Conservation (phyloP, 2,797 vertebrate genomes). For the Tragopan temminckii region DNA sequence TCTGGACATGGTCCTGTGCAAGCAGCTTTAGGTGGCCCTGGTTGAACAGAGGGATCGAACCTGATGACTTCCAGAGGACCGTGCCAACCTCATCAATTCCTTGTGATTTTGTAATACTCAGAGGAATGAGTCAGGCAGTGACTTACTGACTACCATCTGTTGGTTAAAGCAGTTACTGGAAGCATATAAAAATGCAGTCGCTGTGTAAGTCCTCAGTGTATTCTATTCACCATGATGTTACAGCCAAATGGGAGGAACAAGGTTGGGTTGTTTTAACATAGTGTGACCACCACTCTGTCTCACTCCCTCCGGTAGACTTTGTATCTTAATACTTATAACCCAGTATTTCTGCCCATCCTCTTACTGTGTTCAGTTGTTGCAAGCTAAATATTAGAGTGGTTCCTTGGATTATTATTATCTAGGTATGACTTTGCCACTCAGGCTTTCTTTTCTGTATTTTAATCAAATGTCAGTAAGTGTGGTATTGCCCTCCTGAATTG, state of each 20-base stretch:
- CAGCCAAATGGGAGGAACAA: neutral
- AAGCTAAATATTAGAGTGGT: neutral
- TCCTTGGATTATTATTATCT: neutral
- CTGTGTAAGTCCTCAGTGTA: neutral
- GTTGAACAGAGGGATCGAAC: neutral
- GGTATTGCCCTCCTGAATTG: neutral
- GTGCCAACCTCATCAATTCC: neutral
- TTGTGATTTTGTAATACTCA: neutral
- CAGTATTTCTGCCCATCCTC: neutral
- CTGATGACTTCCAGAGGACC: neutral
- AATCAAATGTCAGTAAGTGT: neutral
- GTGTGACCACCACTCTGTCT: neutral
- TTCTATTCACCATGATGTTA: neutral
- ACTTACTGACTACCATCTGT: neutral
- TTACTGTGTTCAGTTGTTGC: neutral
- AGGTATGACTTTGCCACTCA: neutral
- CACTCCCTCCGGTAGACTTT: neutral
- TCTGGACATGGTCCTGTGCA: neutral
- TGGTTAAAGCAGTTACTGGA: neutral
- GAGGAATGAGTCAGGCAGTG: neutral
- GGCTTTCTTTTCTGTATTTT: neutral
- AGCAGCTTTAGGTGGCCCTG: rapidly evolving
- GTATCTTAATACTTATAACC: neutral
- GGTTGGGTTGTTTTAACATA: neutral
- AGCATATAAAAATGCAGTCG: neutral